Percentiles rank a stretch among this genome's conserved stretches.
Evolutionary conservation across 2,113 vertebrate genomes (phyloP).

Genomic region (Cyanistes caeruleus): DNA sequence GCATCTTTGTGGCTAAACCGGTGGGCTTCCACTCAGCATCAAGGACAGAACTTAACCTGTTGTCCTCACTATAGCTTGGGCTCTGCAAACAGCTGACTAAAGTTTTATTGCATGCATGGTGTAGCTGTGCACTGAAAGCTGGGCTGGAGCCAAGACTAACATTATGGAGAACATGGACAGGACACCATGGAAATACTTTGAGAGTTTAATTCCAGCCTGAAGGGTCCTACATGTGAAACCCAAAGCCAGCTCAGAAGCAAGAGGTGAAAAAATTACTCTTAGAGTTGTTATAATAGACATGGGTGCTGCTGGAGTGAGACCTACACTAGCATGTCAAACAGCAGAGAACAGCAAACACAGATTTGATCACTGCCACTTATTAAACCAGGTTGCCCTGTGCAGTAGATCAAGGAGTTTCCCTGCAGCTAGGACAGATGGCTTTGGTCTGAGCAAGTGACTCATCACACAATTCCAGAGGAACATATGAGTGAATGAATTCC

Average conservation of each 20-base stretch:
- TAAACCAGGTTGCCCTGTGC: neutral
- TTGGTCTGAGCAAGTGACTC: slow-evolving; percentile 18
- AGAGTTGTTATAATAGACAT: neutral
- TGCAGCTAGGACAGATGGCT: slow-evolving; percentile 8
- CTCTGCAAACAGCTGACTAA: neutral
- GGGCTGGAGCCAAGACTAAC: neutral
- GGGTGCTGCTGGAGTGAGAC: neutral
- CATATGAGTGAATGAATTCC: neutral
- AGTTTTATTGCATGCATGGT: neutral
- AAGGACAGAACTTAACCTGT: neutral
- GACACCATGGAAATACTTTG: neutral
- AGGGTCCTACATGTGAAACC: neutral
- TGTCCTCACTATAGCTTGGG: neutral
- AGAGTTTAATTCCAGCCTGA: neutral
- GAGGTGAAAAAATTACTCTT: neutral
- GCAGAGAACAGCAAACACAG: neutral
- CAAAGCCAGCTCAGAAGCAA: neutral
- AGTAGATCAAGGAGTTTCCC: neutral
- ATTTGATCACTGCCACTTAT: neutral
- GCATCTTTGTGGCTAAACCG: neutral
- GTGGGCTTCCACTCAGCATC: neutral
- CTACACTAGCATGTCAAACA: neutral
- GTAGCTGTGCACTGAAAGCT: neutral
- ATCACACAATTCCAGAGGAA: neutral
- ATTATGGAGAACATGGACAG: neutral